Conservation (phyloP, 2,888 invertebrate genomes). For the Acanthacorydalis orientalis region DNA sequence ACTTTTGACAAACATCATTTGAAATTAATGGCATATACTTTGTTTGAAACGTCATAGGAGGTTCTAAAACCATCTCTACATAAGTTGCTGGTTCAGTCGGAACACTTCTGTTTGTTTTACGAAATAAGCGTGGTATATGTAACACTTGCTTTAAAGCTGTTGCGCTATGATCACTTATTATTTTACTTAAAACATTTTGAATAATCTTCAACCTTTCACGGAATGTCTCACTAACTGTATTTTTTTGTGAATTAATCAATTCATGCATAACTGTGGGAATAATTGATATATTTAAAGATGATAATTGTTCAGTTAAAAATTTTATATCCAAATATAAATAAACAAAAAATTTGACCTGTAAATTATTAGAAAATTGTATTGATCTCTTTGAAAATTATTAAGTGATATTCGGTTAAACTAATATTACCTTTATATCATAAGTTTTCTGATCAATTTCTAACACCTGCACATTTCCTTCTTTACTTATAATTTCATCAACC, state of each 20-base stretch:
- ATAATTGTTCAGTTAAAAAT: constrained; percentile 19
- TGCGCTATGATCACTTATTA: constrained; percentile 17
- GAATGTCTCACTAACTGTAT: constrained; percentile 7
- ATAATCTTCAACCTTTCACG: constrained; percentile 17
- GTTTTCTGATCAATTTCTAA: constrained; percentile 1
- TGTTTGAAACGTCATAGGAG: constrained; percentile 39
- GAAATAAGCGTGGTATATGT: constrained; percentile 83
- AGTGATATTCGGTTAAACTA: constrained; percentile 4
- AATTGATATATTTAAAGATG: constrained; percentile 12
- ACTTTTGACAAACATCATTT: constrained; percentile 21
- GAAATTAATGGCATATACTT: constrained; percentile 27
- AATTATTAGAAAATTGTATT: constrained; percentile 1
- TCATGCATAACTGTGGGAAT: background rate
- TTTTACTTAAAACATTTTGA: constrained; percentile 23
- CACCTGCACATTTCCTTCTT: background rate
- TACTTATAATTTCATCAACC: constrained; percentile 27
- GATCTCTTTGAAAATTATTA: background rate
- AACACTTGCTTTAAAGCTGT: constrained; percentile 55
- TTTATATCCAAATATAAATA: constrained; percentile 25
- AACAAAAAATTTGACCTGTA: constrained; percentile 19
- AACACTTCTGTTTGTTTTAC: constrained; percentile 78
- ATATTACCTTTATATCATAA: constrained; percentile 1
- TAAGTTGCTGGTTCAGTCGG: constrained; percentile 71
- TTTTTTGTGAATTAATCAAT: constrained; percentile 6
- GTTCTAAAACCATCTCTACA: constrained; percentile 45